Conservation (phyloP, 2,113 vertebrate genomes). For the Zosterops pallidus region DNA sequence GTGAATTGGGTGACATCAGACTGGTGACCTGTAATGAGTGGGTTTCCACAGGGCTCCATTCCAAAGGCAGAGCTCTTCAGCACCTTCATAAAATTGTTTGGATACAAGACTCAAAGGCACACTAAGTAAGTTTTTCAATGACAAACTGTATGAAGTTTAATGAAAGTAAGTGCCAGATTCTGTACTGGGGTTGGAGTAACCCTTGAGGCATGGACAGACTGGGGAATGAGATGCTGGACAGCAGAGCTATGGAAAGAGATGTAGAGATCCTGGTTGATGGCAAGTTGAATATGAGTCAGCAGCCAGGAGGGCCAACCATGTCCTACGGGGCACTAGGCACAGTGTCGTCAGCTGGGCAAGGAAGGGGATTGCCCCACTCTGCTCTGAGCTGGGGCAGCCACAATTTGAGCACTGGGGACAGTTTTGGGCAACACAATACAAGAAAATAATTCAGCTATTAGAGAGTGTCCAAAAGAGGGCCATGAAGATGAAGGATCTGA, state of each 20-base stretch:
- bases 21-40: background rate
- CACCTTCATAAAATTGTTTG: background rate
- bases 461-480: background rate
- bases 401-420: background rate
- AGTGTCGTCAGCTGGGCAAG: fast-evolving
- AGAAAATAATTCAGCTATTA: background rate
- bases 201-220: background rate
- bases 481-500: background rate
- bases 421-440: background rate
- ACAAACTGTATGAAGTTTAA: background rate
- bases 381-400: background rate
- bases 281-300: background rate
- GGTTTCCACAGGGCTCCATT: background rate
- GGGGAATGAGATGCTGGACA: background rate
- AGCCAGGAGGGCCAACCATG: background rate
- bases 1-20: background rate
- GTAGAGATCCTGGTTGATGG: background rate
- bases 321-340: background rate
- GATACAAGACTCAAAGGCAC: background rate
- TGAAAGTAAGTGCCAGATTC: background rate
- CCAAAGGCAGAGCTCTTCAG: background rate
- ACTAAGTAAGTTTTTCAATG: background rate
- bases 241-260: background rate
- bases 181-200: background rate
- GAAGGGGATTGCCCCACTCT: fast-evolving